Percentiles rank a stretch among this genome's conserved stretches.
phyloP scores from a whole-genome alignment of 30 jellyfish, hydroid and myxozoan species.

The Haliclystus octoradiatus region DNA sequence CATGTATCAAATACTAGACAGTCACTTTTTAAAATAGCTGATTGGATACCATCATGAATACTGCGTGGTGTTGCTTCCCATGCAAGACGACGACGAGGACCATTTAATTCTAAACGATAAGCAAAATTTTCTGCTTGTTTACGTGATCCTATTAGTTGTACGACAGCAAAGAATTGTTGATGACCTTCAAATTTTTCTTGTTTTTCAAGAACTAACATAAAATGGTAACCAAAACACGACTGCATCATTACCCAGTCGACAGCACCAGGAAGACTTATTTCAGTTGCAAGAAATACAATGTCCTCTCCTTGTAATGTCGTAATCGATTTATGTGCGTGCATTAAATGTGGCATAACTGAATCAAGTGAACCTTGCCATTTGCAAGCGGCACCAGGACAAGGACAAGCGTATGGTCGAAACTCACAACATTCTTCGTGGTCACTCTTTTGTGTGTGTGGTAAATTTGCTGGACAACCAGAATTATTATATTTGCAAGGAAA shows the following conservation, averaged over 20 bases:
- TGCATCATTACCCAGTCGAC: slow-evolving; percentile 99
- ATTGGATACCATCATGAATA: slow-evolving; percentile 91
- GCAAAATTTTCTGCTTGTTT: slow-evolving; percentile 98
- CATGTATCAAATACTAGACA: slow-evolving; percentile 96
- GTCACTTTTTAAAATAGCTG: slow-evolving; percentile 90
- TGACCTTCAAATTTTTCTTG: slow-evolving; percentile 96
- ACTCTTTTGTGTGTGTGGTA: slow-evolving; percentile 76
- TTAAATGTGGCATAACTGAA: slow-evolving; percentile 93
- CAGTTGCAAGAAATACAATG: slow-evolving; percentile 93
- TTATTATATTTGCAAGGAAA: slow-evolving; percentile 87
- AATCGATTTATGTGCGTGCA: slow-evolving; percentile 93
- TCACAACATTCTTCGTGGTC: slow-evolving; percentile 95
- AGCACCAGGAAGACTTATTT: slow-evolving; percentile 94
- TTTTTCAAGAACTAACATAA: slow-evolving; percentile 88
- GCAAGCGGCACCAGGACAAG: slow-evolving; percentile 99
- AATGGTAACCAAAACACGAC: slow-evolving; percentile 96
- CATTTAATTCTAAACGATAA: slow-evolving; percentile 82
- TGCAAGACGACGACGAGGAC: slow-evolving; percentile 94
- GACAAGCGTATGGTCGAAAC: slow-evolving; percentile 95
- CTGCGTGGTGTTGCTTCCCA: slow-evolving; percentile 99
- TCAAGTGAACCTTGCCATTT: slow-evolving; percentile 97
- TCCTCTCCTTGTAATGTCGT: slow-evolving; percentile 97
- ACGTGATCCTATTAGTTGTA: slow-evolving; percentile 84
- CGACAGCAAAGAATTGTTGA: slow-evolving; percentile 97
- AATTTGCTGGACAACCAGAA: slow-evolving; percentile 79